Evolutionary conservation across 2,888 invertebrate genomes (phyloP), one percentile per base, ranked within the genome.

Genomic region (Ormyrus thymus): DNA sequence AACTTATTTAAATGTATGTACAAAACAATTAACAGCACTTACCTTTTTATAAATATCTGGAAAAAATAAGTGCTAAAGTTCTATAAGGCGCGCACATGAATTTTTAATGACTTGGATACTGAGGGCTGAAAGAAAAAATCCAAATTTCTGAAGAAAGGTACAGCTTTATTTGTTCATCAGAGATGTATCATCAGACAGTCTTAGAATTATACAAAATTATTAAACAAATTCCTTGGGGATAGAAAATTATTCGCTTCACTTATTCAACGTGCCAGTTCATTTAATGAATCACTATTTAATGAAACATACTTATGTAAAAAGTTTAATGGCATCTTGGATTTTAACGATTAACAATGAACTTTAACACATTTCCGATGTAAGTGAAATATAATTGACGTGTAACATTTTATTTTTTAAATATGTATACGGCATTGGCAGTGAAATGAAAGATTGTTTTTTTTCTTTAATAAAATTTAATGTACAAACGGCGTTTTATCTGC

Each of bases 181-280:
- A 86, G 85, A 86, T 85, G 84, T 86, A 86, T 86, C 85, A 86
- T 88, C 87, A 86, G 87, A 89, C 87, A 88, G 88, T 87, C 87
- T 88, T 88, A 88, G 86, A 88, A 88, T 88, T 87, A 88, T 88
- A 88, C 86, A 89, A 89, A 88, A 88, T 86, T 86, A 87, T 85
- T 84, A 87, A 87, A 86, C 85, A 82, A 81, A 81, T 82, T 81
- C 70, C 11, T 61, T 15, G 10, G 48, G 56, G 48, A 46, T 43
- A 48, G 46, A 43, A 65, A 62, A 51, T 76, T 55, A 70, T 70
- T 76, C 58, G 48, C 61, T 75, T 15, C 43, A 4, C 29, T 29
- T 29, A 29, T 29, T 29, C 29, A 29, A 29, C 29, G 29, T 4
- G 29, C 50, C 15, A 53, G 7, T 51, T 53, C 53, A 59, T 46